Evolutionary conservation across 2,113 vertebrate genomes (phyloP).

Genomic region (Chloropsis hardwickii): DNA sequence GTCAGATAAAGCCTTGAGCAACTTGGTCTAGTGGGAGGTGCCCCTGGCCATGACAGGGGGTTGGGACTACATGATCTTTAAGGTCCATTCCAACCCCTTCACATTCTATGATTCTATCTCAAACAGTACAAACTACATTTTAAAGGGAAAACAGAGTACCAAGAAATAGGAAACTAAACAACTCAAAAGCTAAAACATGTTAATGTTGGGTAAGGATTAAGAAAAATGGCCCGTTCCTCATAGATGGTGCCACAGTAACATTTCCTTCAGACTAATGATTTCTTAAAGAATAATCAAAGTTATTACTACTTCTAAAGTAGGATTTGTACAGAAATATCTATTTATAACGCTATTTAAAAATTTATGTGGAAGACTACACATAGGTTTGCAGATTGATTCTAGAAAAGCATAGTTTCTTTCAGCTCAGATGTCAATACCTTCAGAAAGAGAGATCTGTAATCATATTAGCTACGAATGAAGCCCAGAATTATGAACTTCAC

Average conservation of each 20-base stretch:
- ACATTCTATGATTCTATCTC: neutral
- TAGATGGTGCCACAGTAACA: neutral
- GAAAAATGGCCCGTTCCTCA: neutral
- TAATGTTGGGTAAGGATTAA: neutral
- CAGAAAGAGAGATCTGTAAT: neutral
- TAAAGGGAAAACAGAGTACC: neutral
- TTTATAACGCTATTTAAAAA: neutral
- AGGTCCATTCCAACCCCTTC: neutral
- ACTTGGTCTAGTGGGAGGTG: neutral
- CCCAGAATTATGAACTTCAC: neutral
- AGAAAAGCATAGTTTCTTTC: neutral
- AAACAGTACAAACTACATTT: neutral
- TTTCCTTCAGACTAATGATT: neutral
- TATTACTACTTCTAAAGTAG: neutral
- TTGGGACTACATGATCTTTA: neutral
- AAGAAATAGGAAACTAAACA: neutral
- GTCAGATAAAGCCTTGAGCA: neutral
- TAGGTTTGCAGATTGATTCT: neutral
- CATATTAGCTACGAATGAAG: neutral
- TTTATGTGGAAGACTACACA: neutral
- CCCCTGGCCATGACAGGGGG: neutral
- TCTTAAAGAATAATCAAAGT: neutral
- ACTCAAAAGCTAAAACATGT: neutral
- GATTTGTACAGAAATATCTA: neutral
- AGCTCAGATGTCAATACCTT: neutral